Evolutionary conservation across 2,113 vertebrate species (phyloP), one percentile per base, ranked within the genome.

Genomic region (Thermophis baileyi): DNA sequence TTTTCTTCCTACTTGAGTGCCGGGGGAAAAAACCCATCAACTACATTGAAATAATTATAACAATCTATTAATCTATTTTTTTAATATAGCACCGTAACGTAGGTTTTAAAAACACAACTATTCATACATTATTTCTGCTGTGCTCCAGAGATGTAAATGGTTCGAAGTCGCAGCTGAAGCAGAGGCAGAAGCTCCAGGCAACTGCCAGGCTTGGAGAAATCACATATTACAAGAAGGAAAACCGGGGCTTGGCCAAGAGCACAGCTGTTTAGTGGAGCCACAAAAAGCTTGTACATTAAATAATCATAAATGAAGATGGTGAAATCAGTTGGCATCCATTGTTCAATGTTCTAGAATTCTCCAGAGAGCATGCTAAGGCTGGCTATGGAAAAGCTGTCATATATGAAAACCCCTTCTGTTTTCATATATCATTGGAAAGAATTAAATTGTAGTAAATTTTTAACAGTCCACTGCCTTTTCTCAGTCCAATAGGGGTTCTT

Each of bases 241-340:
- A 93, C 95, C 87, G 12, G 1, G 90, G 53, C 53, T 74, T 94
- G 93, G 46, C 30, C 81, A 93, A 95, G 91, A 92, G 69, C 95
- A 90, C 97, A 97, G 96, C 96, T 97, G 96, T 94, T 94, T 63
- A 46, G 54, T 94, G 94, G 88, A 92, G 88, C 94, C 89, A 92
- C 91, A 95, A 97, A 96, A 95, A 93, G 90, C 93, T 94, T 96
- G 96, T 95, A 95, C 94, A 95, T 94, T 92, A 96, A 97, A 97
- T 87, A 97, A 97, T 95, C 95, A 94, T 96, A 97, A 95, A 95
- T 96, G 96, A 97, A 95, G 91, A 95, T 50, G 94, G 91, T 95
- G 93, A 94, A 96, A 97, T 97, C 95, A 96, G 87, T 94, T 96
- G 95, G 89, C 92, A 96, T 94, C 93, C 96, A 95, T 97, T 96